phyloP scores from a whole-genome alignment of 2,888 invertebrate genomes.

The Scaptodrosophila latifasciaeformis region DNA sequence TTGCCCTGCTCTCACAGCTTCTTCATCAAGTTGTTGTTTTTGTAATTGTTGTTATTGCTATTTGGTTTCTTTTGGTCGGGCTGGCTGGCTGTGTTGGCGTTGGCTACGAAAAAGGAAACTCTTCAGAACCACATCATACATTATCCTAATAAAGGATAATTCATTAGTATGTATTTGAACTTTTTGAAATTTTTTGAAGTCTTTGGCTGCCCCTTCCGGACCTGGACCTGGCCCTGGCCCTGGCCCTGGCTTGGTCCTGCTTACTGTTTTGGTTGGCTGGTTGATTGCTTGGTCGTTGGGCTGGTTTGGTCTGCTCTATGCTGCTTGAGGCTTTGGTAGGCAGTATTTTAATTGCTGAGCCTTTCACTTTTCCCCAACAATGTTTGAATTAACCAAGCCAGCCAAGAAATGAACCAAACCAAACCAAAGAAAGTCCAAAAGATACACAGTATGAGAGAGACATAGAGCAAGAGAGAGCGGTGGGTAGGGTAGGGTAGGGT shows the following conservation, averaged over 20 bases:
- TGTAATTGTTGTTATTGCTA: slow-evolving; percentile 7
- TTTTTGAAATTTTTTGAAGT: slow-evolving; percentile 71
- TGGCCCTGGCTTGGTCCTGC: too few relatives aligned
- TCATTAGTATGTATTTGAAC: slow-evolving; percentile 73
- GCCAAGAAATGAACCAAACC: background rate
- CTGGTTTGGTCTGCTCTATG: background rate
- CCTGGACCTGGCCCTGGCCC: too few relatives aligned
- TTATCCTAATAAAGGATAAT: slow-evolving; percentile 74
- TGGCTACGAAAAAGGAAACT: slow-evolving; percentile 42
- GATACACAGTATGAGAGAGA: too few relatives aligned
- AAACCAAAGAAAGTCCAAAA: too few relatives aligned
- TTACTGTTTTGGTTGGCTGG: background rate
- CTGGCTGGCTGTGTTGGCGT: slow-evolving; percentile 15
- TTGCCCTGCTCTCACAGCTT: slow-evolving; percentile 36
- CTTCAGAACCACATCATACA: slow-evolving; percentile 73
- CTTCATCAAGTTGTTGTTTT: slow-evolving; percentile 20
- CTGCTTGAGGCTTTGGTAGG: too few relatives aligned
- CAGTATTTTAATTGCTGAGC: slow-evolving; percentile 56
- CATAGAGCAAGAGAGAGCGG: too few relatives aligned
- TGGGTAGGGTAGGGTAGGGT: too few relatives aligned
- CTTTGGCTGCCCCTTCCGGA: slow-evolving; percentile 35
- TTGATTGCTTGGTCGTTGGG: background rate
- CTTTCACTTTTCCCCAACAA: slow-evolving; percentile 15
- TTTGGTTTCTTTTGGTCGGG: slow-evolving; percentile 1
- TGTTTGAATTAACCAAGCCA: background rate